phyloP scores from a whole-genome alignment of 2,888 invertebrate species.

The Polietes domitor region DNA sequence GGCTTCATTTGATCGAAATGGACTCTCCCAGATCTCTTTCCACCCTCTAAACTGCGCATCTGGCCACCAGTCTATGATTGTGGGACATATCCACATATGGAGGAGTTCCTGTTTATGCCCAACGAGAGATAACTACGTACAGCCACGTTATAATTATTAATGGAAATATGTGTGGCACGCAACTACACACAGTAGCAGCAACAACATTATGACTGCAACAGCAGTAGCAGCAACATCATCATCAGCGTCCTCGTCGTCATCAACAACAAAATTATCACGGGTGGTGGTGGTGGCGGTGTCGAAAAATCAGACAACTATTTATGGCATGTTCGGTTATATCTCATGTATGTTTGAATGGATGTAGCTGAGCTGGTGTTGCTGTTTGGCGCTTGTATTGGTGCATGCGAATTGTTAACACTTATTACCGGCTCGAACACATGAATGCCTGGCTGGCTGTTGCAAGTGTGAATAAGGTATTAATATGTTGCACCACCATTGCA shows the following conservation, averaged over 20 bases:
- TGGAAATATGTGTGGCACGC: slow-evolving; percentile 18
- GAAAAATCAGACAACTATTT: slow-evolving; percentile 72
- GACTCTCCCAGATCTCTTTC: too few species aligned
- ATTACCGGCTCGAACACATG: slow-evolving; percentile 5
- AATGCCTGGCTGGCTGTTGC: not conserved
- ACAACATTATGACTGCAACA: slow-evolving; percentile 54
- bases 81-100: not conserved
- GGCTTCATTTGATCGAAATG: too few species aligned
- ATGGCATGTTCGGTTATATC: slow-evolving; percentile 74
- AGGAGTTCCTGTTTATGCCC: not conserved
- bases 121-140: not conserved
- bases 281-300: not conserved
- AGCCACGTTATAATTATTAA: slow-evolving; percentile 46
- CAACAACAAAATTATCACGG: slow-evolving; percentile 20
- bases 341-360: not conserved
- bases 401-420: not conserved
- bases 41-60: not conserved
- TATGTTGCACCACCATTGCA: slow-evolving; percentile 76
- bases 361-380: too few species aligned
- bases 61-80: not conserved
- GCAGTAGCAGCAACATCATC: slow-evolving; percentile 66
- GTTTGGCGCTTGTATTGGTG: not conserved
- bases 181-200: slow-evolving; percentile 32
- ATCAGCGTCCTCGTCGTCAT: slow-evolving; percentile 61
- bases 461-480: slow-evolving; percentile 78